These are phyloP conservation scores for Gobio occitaniae DNA, from an alignment of 2,797 vertebrate species.

Conservation along the genomic window DNA sequence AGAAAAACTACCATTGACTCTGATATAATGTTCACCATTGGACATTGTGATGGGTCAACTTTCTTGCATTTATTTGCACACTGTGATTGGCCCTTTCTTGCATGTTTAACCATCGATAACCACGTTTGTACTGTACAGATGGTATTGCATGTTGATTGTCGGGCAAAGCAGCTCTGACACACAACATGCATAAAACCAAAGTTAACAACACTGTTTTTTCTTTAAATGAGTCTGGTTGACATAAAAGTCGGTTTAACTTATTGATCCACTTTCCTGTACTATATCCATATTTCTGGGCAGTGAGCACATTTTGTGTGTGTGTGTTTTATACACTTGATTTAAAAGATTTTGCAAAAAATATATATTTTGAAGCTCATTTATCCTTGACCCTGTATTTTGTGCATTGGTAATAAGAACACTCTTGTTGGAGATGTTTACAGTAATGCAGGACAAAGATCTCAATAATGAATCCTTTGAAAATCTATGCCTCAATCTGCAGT, in stretches of 20 bases:
- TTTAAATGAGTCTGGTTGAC: not conserved
- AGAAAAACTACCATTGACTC: not conserved
- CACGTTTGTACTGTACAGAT: not conserved
- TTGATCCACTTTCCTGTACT: not conserved
- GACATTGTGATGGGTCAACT: not conserved
- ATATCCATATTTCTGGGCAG: not conserved
- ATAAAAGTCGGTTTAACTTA: not conserved
- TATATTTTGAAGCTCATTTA: not conserved
- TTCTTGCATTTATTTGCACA: not conserved
- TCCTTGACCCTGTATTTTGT: not conserved
- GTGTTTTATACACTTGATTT: not conserved
- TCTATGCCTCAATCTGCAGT: not conserved
- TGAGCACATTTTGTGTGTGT: not conserved
- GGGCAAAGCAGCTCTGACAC: not conserved
- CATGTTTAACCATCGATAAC: not conserved
- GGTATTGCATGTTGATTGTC: not conserved
- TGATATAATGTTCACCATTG: not conserved
- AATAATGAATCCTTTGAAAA: slow-evolving; percentile 15
- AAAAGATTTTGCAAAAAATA: not conserved
- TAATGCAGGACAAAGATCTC: not conserved
- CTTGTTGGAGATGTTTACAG: not conserved
- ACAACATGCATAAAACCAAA: not conserved
- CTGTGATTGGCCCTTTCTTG: not conserved
- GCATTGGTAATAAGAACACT: not conserved
- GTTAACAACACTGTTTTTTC: not conserved